A percentile compares a stretch with the other conserved stretches of the same genome.
These are phyloP conservation scores for Cybosia mesomella DNA, from an alignment of 2,888 invertebrate species.

Conservation along the genomic window DNA sequence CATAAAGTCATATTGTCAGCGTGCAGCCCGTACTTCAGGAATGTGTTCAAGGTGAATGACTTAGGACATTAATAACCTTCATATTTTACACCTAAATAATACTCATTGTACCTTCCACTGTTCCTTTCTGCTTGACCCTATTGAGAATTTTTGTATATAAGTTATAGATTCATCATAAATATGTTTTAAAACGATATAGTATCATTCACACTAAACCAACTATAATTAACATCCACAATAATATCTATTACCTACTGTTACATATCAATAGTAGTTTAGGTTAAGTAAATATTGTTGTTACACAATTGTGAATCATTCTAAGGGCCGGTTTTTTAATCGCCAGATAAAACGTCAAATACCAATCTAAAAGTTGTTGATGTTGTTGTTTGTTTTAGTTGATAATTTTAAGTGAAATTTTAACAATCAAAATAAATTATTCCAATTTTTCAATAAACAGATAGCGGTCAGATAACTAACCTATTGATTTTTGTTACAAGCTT, in stretches of 20 bases:
- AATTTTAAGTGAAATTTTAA: too few species aligned
- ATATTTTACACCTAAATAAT: slow-evolving; percentile 59
- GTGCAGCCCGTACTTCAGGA: slow-evolving; percentile 92
- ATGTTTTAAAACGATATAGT: not conserved
- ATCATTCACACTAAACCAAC: not conserved
- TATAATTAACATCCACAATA: not conserved
- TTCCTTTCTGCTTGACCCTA: slow-evolving; percentile 42
- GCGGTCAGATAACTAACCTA: too few species aligned
- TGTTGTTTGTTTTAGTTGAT: too few species aligned
- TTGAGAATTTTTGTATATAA: slow-evolving; percentile 14
- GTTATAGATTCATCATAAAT: not conserved
- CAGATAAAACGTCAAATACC: too few species aligned
- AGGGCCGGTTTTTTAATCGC: too few species aligned
- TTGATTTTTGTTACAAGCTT: too few species aligned
- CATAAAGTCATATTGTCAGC: slow-evolving; percentile 92
- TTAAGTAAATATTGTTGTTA: slow-evolving; percentile 32
- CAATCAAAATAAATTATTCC: too few species aligned
- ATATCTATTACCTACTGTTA: not conserved
- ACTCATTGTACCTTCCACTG: slow-evolving; percentile 33
- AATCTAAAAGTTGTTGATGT: too few species aligned
- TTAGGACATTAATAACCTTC: slow-evolving; percentile 83
- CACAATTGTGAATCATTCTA: not conserved
- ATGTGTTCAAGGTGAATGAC: slow-evolving; percentile 90
- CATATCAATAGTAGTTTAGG: slow-evolving; percentile 7
- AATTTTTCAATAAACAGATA: too few species aligned